Evolutionary conservation across 2,888 invertebrate species (phyloP), one percentile per base, ranked within the genome.

Genomic region (Gymnocheta viridis): DNA sequence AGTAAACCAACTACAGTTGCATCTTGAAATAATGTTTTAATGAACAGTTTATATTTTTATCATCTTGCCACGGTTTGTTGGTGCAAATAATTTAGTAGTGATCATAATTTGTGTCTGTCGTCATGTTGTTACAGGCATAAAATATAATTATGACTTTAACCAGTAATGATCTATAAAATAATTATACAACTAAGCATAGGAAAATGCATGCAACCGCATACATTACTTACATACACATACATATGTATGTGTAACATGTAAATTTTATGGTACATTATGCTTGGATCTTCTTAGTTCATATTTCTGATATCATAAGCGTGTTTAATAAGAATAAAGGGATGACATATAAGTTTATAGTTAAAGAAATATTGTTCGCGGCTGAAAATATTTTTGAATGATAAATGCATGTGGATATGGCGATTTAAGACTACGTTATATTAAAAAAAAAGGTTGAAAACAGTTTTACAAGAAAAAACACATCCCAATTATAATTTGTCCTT

Each of bases 41-140:
- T 54, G 51, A 54, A 54, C 27, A 27, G 24, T 49, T 19, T 49
- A 22, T 49, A 49, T 49, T 49, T 27, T 27, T 14, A 54, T 54
- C 10, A 32, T 64, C 17, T 72, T 64, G 32, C 19, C 22, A 38
- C 24, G 49, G 14, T 17, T 47, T 79, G 69, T 72, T 72, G 78
- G 51, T 67, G 82, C 62, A 64, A 70, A 86, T 86, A 83, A 86
- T 84, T 85, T 85, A 80, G 77, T 27, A 66, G 19, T 60, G 81
- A 81, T 76, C 84, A 79, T 77, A 77, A 80, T 80, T 74, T 83
- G 32, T 72, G 64, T 70, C 69, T 74, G 79, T 74, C 73, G 70
- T 29, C 85, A 73, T 67, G 24, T 81, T 54, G 80, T 74, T 67
- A 67, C 60, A 81, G 38, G 66, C 67, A 60, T 73, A 74, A 74